Base-by-base conservation (phyloP, 2,888 invertebrate species). In the Platycnemis pennipes region DNA sequence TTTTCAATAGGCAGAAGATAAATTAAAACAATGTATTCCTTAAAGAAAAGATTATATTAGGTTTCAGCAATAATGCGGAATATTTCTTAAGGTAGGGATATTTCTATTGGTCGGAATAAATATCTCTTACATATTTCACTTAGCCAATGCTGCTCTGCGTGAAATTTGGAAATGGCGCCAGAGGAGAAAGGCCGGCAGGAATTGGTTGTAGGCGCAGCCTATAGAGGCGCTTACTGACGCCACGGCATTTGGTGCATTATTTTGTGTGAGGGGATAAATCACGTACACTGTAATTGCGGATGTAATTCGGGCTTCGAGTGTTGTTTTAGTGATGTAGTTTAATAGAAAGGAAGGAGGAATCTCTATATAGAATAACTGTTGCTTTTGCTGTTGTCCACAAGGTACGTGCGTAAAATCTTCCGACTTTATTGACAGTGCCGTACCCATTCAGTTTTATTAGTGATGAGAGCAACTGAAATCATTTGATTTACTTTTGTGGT, bases 181-280 rank as follows among this genome's bases (percentile, higher is more conserved):
- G 11, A 13, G 1, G 11, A 4, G 7, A 77, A 37, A 37, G 31
- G 31, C 13, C 13, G n/a, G 77, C 16, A 11, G 37, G 77, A 77
- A 37, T 77, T 77, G 37, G 77, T 77, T 77, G 37, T 37, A 4
- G 77, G 26, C 31, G n/a, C 16, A 77, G n/a, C 77, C 77, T 37
- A 37, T 77, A 77, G 77, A 77, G 77, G 77, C 77, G 77, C 77
- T 77, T 13, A 37, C 77, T 31, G 77, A 77, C 77, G 77, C 77
- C 77, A 77, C 77, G 13, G 77, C 77, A 77, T 77, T 77, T 77
- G 77, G 77, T 77, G 77, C 77, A 77, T 77, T 77, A 77, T 77
- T 77, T 77, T 37, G 77, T 77, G 77, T 37, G 77, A 37, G 77
- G 77, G 77, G 77, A 77, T 77, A 77, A 77, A 37, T 77, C 77